Base-by-base conservation (phyloP, 23 tunicate genomes). In the Ascidia mentula region DNA sequence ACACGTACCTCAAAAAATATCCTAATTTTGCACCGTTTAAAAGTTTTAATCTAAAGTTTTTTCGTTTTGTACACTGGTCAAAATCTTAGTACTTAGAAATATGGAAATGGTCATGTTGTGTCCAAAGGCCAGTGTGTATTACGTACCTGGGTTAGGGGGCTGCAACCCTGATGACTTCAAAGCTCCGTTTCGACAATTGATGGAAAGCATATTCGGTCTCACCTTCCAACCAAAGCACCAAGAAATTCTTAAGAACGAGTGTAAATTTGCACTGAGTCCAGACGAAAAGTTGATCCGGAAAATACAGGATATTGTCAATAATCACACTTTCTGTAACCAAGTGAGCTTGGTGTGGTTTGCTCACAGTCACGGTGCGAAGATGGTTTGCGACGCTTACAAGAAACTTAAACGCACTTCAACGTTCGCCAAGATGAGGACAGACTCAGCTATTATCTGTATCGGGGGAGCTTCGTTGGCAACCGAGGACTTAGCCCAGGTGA, bases 291-390 rank as follows among this genome's bases (percentile, higher is more conserved):
- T 53, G 13, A 53, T 5, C 4, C 28, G 24, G 13, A 53, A 9
- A 53, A 53, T 53, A 5, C 7, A 9, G 24, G 24, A 6, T 53
- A 9, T 53, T 53, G 7, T 3, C 13, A 53, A 26, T 20, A 53
- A 53, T 53, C 65, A 53, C 13, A 53, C 4, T 3, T 1, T 20
- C 22, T 53, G 65, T 53, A 28, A 9, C 65, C 22, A 53, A 5
- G 24, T 53, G 4, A 53, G 65, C 24, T 53, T 53, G 65, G 1
- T 53, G 28, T 53, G 65, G 65, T 53, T 53, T 53, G 22, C 28
- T 9, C 65, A 53, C 65, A 53, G 65, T 53, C 13, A 53, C 24
- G 65, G 65, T 53, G 65, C 65, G 24, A 53, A 53, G 65, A 53
- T 53, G 65, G 65, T 53, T 53, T 53, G 65, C 24, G 65, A 53